Evolutionary conservation across 1,140 invertebrate genomes (phyloP).

Genomic region (Radopholus similis): DNA sequence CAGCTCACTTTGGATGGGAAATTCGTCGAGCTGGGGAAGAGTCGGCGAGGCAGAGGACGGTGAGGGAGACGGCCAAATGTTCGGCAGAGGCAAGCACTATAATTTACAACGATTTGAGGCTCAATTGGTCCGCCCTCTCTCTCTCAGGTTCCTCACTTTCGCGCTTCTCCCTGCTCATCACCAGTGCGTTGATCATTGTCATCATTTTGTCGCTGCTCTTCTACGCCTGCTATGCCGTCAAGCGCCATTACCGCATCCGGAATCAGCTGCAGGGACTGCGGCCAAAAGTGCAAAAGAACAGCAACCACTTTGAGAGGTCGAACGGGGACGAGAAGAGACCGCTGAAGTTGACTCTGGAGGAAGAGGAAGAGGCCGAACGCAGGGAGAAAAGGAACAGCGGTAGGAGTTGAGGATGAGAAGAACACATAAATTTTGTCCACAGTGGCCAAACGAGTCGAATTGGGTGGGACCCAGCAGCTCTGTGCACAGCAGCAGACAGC

Average conservation of each 20-base stretch:
- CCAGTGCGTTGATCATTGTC: conserved; percentile 6
- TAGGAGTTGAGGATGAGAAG: too few species aligned
- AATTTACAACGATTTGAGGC: background rate
- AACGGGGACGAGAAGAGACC: background rate
- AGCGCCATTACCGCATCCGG: background rate
- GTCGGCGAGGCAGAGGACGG: background rate
- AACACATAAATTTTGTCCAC: too few species aligned
- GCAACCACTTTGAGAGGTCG: background rate
- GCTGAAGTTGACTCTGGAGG: background rate
- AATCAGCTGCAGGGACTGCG: background rate
- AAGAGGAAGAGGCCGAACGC: background rate
- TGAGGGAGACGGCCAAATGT: background rate
- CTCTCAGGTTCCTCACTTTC: background rate
- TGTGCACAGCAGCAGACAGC: too few species aligned
- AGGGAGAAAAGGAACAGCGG: too few species aligned
- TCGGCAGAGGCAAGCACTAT: background rate
- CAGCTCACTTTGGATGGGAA: background rate
- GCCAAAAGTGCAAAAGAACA: background rate
- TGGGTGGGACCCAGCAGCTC: too few species aligned
- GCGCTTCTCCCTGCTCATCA: conserved; percentile 4
- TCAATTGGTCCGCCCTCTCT: background rate
- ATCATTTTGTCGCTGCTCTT: background rate
- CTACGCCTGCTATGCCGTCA: background rate
- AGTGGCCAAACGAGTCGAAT: too few species aligned
- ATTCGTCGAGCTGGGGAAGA: conserved; percentile 14